Evolutionary conservation across 2,113 vertebrate genomes (phyloP).

Genomic region (Petaurus breviceps): DNA sequence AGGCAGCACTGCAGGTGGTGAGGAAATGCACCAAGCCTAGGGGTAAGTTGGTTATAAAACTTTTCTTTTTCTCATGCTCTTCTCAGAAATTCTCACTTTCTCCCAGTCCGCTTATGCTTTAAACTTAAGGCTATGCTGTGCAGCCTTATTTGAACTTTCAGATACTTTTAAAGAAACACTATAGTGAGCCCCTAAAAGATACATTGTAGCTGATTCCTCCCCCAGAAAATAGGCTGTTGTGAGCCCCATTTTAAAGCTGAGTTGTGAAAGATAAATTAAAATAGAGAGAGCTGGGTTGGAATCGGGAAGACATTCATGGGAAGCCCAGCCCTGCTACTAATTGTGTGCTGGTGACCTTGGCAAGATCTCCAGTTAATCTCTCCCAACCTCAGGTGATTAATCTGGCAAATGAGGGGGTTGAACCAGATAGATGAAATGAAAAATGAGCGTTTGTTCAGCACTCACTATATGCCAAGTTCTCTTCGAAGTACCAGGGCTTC

Average conservation of each 20-base stretch:
- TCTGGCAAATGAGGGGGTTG: background rate
- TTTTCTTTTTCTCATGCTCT: background rate
- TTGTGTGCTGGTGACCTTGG: background rate
- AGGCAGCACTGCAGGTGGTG: background rate
- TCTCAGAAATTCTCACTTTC: background rate
- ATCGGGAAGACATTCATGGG: background rate
- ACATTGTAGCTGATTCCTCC: background rate
- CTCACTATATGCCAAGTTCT: background rate
- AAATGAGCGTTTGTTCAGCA: background rate
- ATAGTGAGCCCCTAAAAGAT: background rate
- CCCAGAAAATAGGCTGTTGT: background rate
- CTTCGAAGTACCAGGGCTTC: background rate
- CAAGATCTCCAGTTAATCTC: background rate
- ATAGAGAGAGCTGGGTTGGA: background rate
- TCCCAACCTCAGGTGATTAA: background rate
- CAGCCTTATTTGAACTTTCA: background rate
- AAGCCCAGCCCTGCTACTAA: background rate
- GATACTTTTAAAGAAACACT: background rate
- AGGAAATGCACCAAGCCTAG: background rate
- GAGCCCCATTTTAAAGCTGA: background rate
- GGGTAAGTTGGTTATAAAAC: background rate
- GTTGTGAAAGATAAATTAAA: background rate
- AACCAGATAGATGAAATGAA: background rate
- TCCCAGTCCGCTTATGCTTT: background rate
- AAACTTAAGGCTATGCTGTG: background rate